Evolutionary conservation across 2,888 invertebrate species (phyloP).

Genomic region (Pandemis corylana): DNA sequence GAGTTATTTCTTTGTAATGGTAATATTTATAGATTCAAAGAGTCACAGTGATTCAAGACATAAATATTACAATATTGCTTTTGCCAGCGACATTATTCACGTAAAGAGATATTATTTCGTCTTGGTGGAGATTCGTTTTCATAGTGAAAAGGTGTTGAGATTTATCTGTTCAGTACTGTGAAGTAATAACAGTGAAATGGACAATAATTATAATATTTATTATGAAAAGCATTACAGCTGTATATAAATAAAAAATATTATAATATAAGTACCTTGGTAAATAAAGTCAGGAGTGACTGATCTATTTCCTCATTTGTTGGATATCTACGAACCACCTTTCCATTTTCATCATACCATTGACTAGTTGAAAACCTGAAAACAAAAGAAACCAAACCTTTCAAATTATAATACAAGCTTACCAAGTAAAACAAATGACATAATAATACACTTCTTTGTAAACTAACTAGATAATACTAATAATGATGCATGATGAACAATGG

Average conservation of each 20-base stretch:
- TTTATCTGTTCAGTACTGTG: not conserved
- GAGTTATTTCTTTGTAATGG: slow-evolving; percentile 34
- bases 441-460: not conserved
- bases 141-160: not conserved
- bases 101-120: not conserved
- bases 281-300: slow-evolving; percentile 74
- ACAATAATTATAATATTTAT: not conserved
- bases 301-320: slow-evolving; percentile 79
- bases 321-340: slow-evolving; percentile 86
- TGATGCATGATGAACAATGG: not conserved
- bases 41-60: slow-evolving; percentile 9
- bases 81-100: not conserved
- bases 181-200: not conserved
- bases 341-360: slow-evolving; percentile 93
- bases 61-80: not conserved
- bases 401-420: not conserved
- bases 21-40: slow-evolving; percentile 18
- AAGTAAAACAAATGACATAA: not conserved
- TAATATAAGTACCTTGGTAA: slow-evolving; percentile 67
- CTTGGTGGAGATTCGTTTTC: not conserved
- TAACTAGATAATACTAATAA: too few species aligned
- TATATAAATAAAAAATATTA: not conserved
- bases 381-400: not conserved
- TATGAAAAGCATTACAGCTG: not conserved
- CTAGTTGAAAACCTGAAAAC: slow-evolving; percentile 89